Percentiles rank a stretch among this genome's conserved stretches.
These are phyloP conservation scores for Sturmia bella DNA, from an alignment of 2,888 invertebrate genomes.

Conservation along the genomic window DNA sequence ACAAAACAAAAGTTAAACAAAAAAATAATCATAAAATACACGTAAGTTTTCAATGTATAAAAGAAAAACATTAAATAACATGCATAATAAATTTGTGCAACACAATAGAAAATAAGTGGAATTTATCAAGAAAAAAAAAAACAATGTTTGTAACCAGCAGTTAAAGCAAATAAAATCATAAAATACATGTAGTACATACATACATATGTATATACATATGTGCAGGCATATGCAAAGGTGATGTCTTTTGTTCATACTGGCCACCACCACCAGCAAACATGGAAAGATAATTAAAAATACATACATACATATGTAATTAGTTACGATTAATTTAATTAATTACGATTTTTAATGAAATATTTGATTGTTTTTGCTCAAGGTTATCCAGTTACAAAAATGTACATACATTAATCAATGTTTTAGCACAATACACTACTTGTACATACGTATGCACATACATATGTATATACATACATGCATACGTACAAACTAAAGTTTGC, in stretches of 20 bases:
- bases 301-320: constrained; percentile 5
- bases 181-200: neutral
- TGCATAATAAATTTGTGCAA: too few relatives aligned
- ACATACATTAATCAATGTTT: neutral
- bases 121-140: too few relatives aligned
- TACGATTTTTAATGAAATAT: constrained; percentile 26
- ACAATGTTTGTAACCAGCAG: too few relatives aligned
- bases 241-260: too few relatives aligned
- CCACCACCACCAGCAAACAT: too few relatives aligned
- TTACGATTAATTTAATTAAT: constrained; percentile 22
- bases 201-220: neutral
- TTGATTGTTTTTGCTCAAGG: constrained; percentile 55
- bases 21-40: neutral
- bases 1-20: too few relatives aligned
- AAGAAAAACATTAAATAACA: neutral
- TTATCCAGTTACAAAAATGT: constrained; percentile 49
- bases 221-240: too few relatives aligned
- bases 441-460: neutral
- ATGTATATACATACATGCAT: neutral
- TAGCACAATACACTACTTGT: constrained; percentile 3
- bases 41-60: constrained; percentile 35
- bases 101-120: too few relatives aligned
- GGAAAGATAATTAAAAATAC: neutral
- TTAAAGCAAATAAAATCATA: too few relatives aligned
- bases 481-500: neutral